Evolutionary conservation across 2,113 vertebrate genomes (phyloP).

Genomic region (Gymnocephalus cernua): DNA sequence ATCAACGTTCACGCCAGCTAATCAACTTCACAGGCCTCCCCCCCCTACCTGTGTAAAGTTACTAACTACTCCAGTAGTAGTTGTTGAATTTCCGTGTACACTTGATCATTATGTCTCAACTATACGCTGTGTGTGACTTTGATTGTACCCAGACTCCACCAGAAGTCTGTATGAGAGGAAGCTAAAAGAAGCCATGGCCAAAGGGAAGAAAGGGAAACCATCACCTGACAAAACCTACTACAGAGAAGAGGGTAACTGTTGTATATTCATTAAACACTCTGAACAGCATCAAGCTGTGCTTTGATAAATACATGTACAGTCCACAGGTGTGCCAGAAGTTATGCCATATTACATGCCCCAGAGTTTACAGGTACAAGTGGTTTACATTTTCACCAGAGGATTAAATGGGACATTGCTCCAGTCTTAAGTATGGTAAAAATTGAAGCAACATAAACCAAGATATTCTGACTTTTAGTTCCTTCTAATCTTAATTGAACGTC

Average conservation of each 20-base stretch:
- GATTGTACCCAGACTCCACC: conserved; percentile 66
- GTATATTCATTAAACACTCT: too few relatives aligned
- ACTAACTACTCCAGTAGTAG: fast-evolving
- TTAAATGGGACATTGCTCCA: neutral
- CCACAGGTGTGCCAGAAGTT: neutral
- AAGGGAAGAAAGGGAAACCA: conserved; percentile 43
- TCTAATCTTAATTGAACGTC: neutral
- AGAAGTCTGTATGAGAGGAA: conserved; percentile 83
- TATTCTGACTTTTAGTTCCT: neutral
- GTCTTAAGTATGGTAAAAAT: too few relatives aligned
- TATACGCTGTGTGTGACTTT: neutral
- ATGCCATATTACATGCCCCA: too few relatives aligned
- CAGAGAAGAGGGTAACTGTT: conserved; percentile 78
- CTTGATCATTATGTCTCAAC: neutral
- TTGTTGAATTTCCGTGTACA: fast-evolving
- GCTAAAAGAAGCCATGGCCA: conserved; percentile 79
- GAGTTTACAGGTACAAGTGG: neutral
- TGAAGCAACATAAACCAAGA: neutral
- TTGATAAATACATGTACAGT: too few relatives aligned
- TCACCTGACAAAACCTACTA: conserved; percentile 75
- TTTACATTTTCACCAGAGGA: neutral
- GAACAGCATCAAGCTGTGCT: neutral
- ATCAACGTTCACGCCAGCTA: neutral
- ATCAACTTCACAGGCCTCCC: conserved; percentile 10
- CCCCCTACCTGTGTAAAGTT: neutral